Base-by-base conservation (phyloP, 2,113 vertebrate genomes). In the Agelaius phoeniceus region DNA sequence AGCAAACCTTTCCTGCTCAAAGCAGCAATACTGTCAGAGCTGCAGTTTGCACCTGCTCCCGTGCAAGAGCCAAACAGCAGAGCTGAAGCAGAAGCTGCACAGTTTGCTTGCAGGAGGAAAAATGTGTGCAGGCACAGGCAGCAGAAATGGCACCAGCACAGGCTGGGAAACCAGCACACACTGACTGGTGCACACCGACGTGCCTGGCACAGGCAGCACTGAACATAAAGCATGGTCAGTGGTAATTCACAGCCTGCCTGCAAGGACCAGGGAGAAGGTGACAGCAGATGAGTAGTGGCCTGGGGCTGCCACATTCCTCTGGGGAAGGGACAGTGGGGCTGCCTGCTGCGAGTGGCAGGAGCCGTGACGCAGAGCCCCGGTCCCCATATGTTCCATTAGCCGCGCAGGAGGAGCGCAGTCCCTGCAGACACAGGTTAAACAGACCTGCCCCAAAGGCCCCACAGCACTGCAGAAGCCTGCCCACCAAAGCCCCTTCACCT, bases 281-380 rank as follows among this genome's bases (percentile, higher is more conserved):
- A 87, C 66, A 90, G 76, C 54, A 93, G 76, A 78, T 51, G 85
- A 96, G 37, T 9, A 55, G 67, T 20, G 41, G 59, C 95, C 90
- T 61, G 79, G 61, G 84, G 90, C 91, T 86, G 65, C 59, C 94
- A 90, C 84, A 93, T 59, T 94, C 57, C 92, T 92, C 72, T 15
- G 12, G 74, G 82, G 48, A 85, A 51, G 37, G 39, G 77, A 31
- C 88, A 68, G 79, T 1, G 1, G 87, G 90, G 82, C 80, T 57
- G 78, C 80, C 92, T 72, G 90, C 94, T 94, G 93, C 0, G 75
- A 88, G 80, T 68, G 92, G 85, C 90, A 84, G 69, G 72, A 72
- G 95, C 35, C 1, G 1, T 94, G 86, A 93, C 24, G 58, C 78
- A 87, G 87, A 94, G 85, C 55, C 72, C 68, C 0, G 0, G 16